Evolutionary conservation across 1,140 invertebrate species (phyloP), one percentile per base, ranked within the genome.

Genomic region (Meloidogyne exigua): DNA sequence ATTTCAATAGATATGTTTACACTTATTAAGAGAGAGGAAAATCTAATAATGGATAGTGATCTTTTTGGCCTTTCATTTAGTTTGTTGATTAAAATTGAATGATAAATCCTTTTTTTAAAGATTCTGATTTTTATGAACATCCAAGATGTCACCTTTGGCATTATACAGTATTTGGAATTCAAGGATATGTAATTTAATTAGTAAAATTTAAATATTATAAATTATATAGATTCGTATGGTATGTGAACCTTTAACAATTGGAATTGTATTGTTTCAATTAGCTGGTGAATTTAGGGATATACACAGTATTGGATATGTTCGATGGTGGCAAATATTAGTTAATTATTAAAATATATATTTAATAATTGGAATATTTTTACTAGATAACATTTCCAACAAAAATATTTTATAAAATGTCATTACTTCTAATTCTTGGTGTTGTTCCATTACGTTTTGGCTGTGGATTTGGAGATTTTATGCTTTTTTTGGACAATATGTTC

Each of bases 341-440:
- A 70, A 36, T 11, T 28, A 44, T 28, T 23, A 10, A 25, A 49
- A 13, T 26, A 7, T 68, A n/a, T n/a, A n/a, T n/a, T n/a, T n/a
- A 36, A 21, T 42, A n/a, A 76, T 25, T 26, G 36, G 13, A 25
- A n/a, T 10, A 25, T 18, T 32, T 68, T 18, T 11, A 21, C 66
- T 71, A 95, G 93, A 93, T 91, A 90, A 94, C 92, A 0, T 93
- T 93, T 21, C 93, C 93, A 18, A 93, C 93, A 2, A 90, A 95
- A 79, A 93, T 96, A 0, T 92, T 96, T 91, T 98, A 98, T 87
- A 89, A 98, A 69, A 91, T 95, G 84, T 96, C 95, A 0, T 72
- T 76, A 23, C 7, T 76, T 28, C 44, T 76, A 25, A 32, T 76
- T 23, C 23, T 95, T 94, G 84, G 91, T 7, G 92, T 97, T 88